Evolutionary conservation across 53 echinoderm and acorn worm genomes (phyloP).

Genomic region (Mesocentrotus franciscanus): DNA sequence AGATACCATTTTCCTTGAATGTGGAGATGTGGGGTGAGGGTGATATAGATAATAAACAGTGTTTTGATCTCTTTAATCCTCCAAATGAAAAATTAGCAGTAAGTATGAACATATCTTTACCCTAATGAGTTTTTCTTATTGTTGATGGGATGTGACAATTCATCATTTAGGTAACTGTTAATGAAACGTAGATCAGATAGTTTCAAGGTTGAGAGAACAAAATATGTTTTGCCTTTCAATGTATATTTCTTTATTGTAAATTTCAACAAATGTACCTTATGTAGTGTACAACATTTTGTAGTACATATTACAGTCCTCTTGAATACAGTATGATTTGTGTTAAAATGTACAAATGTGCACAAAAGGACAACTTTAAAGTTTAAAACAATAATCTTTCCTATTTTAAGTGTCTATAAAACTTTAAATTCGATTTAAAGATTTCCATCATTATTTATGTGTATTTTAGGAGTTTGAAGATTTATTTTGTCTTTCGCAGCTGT

Average conservation of each 20-base stretch:
- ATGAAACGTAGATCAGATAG: too few species aligned
- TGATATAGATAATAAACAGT: slow-evolving; percentile 75
- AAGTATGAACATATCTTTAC: slow-evolving; percentile 47
- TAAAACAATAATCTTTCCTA: neutral
- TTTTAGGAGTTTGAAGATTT: neutral
- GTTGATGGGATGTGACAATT: too few species aligned
- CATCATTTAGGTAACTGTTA: too few species aligned
- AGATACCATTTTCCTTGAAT: slow-evolving; percentile 96
- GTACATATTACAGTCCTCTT: neutral
- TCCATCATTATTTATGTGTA: neutral
- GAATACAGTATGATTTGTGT: neutral
- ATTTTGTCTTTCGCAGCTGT: too few species aligned
- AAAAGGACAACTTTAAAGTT: neutral
- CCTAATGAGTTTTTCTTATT: too few species aligned
- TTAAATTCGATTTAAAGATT: neutral
- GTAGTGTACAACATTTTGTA: too few species aligned
- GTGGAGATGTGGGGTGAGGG: slow-evolving; percentile 98
- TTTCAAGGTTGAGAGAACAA: too few species aligned
- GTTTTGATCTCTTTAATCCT: slow-evolving; percentile 98
- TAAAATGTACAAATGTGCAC: neutral
- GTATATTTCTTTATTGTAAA: too few species aligned
- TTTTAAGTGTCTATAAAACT: neutral
- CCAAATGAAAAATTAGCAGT: slow-evolving; percentile 86
- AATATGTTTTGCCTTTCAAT: too few species aligned
- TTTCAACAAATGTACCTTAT: too few species aligned